Evolutionary conservation across 2,888 invertebrate genomes (phyloP).

Genomic region (Megaustenia siamemsis): DNA sequence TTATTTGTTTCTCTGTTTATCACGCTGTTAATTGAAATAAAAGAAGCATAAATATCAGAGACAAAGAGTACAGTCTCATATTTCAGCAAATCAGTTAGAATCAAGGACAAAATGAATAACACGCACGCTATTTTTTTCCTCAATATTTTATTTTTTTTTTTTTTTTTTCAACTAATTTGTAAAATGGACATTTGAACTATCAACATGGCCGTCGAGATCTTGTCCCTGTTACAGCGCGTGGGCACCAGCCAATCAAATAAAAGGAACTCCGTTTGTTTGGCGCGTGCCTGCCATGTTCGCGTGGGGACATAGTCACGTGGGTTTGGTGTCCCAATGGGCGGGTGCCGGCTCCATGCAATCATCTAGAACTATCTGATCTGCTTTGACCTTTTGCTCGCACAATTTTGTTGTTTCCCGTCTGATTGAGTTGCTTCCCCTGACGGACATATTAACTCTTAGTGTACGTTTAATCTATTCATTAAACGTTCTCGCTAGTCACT

Average conservation of each 20-base stretch:
- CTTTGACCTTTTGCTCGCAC: neutral
- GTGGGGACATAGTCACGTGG: conserved; percentile 23
- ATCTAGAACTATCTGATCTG: conserved; percentile 10
- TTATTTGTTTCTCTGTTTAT: too few relatives aligned
- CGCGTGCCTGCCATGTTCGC: conserved; percentile 9
- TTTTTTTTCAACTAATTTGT: neutral
- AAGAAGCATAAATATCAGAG: too few relatives aligned
- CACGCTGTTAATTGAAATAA: too few relatives aligned
- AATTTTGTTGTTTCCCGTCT: neutral
- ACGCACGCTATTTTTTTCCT: too few relatives aligned
- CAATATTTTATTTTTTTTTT: too few relatives aligned
- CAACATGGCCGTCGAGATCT: neutral
- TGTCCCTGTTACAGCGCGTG: neutral
- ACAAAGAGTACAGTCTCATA: neutral
- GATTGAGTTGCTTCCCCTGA: too few relatives aligned
- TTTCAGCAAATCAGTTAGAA: neutral
- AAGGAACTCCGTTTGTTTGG: conserved; percentile 30
- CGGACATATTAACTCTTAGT: too few relatives aligned
- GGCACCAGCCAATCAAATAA: conserved; percentile 13
- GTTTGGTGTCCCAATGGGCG: conserved; percentile 1
- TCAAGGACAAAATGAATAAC: neutral
- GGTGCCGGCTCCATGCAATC: neutral
- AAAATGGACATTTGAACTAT: conserved; percentile 27
- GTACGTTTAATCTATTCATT: too few relatives aligned
- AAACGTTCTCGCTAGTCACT: too few relatives aligned